Percentiles rank a stretch among this genome's conserved stretches.
These are phyloP conservation scores for Xyrauchen texanus DNA, from an alignment of 2,113 vertebrate species.

Conservation along the genomic window DNA sequence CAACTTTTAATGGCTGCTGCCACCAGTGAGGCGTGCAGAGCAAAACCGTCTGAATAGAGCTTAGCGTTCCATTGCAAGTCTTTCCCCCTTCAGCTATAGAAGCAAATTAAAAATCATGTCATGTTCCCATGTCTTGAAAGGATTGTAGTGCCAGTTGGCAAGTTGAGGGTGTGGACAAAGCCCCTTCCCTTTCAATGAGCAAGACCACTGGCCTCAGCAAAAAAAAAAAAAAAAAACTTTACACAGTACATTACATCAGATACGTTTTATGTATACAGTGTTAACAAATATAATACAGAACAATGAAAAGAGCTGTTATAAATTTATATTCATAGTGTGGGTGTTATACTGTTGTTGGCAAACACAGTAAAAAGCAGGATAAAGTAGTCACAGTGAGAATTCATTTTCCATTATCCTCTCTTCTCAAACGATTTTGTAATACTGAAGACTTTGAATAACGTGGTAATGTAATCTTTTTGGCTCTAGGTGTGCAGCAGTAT, in stretches of 20 bases:
- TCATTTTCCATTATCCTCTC: background rate
- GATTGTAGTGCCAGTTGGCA: conserved; percentile 45
- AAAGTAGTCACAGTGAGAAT: background rate
- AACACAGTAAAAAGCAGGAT: background rate
- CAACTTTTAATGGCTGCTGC: background rate
- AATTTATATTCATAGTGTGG: background rate
- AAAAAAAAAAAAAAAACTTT: conserved; percentile 11
- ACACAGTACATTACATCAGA: conserved; percentile 14
- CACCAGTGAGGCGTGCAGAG: background rate
- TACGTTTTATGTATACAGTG: conserved; percentile 23
- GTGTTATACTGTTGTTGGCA: background rate
- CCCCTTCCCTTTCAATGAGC: conserved; percentile 39
- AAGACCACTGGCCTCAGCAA: conserved; percentile 39
- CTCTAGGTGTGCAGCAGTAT: background rate
- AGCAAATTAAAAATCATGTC: conserved; percentile 48
- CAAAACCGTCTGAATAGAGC: conserved; percentile 18
- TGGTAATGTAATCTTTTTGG: conserved; percentile 5
- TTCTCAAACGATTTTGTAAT: background rate
- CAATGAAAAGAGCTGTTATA: background rate
- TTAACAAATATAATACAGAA: conserved; percentile 15
- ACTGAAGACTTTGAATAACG: background rate
- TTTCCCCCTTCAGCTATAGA: background rate
- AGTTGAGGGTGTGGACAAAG: conserved; percentile 44
- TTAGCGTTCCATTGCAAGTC: conserved; percentile 17
- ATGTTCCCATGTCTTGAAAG: conserved; percentile 45